phyloP scores from a whole-genome alignment of 2,113 vertebrate species.

The Sisor rabdophorus region DNA sequence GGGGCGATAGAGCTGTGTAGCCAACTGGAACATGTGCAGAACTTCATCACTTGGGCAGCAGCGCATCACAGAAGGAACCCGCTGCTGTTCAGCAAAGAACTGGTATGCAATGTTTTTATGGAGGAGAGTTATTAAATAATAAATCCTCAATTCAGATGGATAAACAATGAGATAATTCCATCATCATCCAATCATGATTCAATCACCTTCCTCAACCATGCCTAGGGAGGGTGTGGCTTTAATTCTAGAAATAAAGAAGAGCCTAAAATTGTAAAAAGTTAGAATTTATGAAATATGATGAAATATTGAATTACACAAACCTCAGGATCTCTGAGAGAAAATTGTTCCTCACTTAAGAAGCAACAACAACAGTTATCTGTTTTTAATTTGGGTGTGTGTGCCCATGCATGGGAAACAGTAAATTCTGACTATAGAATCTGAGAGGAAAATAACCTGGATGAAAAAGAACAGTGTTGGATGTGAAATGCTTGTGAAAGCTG shows the following conservation, averaged over 20 bases:
- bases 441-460: background rate
- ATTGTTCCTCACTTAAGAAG: too few species aligned
- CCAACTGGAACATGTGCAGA: conserved; percentile 92
- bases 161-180: too few species aligned
- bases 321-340: too few species aligned
- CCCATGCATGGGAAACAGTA: background rate
- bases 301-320: too few species aligned
- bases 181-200: too few species aligned
- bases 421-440: background rate
- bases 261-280: too few species aligned
- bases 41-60: conserved; percentile 93
- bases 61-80: conserved; percentile 85
- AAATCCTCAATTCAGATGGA: too few species aligned
- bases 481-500: background rate
- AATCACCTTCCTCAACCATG: background rate
- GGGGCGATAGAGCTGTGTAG: conserved; percentile 83
- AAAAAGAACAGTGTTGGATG: background rate
- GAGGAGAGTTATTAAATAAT: background rate
- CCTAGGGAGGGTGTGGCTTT: background rate
- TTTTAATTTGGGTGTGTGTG: too few species aligned
- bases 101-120: conserved; percentile 69
- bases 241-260: background rate
- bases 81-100: conserved; percentile 93
- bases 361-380: too few species aligned
- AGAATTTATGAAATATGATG: too few species aligned